Evolutionary conservation across 2,113 vertebrate genomes (phyloP).

Genomic region (Nicator chloris): DNA sequence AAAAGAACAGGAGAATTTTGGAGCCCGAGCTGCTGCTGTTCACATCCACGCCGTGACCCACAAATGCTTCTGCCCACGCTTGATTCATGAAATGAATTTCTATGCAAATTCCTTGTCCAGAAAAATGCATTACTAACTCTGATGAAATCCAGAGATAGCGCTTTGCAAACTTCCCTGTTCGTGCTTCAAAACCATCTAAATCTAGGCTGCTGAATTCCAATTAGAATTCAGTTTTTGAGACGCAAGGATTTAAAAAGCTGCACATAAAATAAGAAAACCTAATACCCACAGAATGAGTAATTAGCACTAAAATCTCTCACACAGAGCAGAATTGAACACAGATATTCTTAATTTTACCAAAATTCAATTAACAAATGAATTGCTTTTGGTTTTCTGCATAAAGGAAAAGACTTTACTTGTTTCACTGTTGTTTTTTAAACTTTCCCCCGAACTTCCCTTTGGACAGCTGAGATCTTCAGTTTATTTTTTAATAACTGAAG

Average conservation of each 20-base stretch:
- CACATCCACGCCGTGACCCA: fast-evolving
- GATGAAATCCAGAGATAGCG: background rate
- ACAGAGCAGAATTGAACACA: background rate
- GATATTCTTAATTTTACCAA: background rate
- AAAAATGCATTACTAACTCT: background rate
- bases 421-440: background rate
- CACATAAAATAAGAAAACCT: background rate
- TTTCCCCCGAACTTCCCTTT: background rate
- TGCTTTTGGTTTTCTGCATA: background rate
- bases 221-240: background rate
- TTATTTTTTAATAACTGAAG: background rate
- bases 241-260: background rate
- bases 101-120: background rate
- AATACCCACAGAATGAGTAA: background rate
- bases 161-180: background rate
- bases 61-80: background rate
- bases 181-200: background rate
- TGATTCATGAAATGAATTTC: background rate
- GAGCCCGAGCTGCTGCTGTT: background rate
- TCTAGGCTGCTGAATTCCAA: background rate
- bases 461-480: background rate
- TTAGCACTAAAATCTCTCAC: background rate
- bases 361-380: background rate
- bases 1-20: background rate
- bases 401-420: background rate